phyloP scores from a whole-genome alignment of 2,888 invertebrate genomes.

The Aspidapion aeneum region DNA sequence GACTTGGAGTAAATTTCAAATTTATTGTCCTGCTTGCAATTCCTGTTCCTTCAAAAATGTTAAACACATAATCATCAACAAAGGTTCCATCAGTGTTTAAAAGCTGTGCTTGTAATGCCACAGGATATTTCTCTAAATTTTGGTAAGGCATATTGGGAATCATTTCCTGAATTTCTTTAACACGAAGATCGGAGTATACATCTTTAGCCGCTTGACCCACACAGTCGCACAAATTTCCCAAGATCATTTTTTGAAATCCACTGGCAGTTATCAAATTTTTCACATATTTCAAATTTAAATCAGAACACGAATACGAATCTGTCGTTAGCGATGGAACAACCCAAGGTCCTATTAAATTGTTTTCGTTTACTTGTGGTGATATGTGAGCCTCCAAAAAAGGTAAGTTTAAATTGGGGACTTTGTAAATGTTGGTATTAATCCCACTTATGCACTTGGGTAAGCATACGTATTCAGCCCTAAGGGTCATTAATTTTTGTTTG shows the following conservation, averaged over 20 bases:
- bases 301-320: conserved; percentile 71
- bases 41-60: conserved; percentile 62
- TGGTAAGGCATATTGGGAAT: conserved; percentile 24
- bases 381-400: conserved; percentile 96
- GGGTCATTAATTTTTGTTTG: conserved; percentile 82
- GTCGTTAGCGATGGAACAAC: conserved; percentile 88
- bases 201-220: conserved; percentile 76
- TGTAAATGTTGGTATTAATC: conserved; percentile 89
- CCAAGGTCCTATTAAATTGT: conserved; percentile 90
- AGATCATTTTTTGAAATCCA: conserved; percentile 75
- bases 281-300: conserved; percentile 62
- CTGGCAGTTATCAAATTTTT: conserved; percentile 63
- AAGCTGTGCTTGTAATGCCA: conserved; percentile 94
- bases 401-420: conserved; percentile 94
- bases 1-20: conserved; percentile 93
- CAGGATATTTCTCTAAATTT: conserved; percentile 58
- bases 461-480: conserved; percentile 89
- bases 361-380: conserved; percentile 89
- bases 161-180: conserved; percentile 41
- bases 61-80: conserved; percentile 95
- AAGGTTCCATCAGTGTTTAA: conserved; percentile 77
- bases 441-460: conserved; percentile 71
- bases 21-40: conserved; percentile 78
- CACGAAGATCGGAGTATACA: conserved; percentile 53
- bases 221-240: conserved; percentile 74